Conservation (phyloP, 1,140 invertebrate species). For the Chironomus tepperi region DNA sequence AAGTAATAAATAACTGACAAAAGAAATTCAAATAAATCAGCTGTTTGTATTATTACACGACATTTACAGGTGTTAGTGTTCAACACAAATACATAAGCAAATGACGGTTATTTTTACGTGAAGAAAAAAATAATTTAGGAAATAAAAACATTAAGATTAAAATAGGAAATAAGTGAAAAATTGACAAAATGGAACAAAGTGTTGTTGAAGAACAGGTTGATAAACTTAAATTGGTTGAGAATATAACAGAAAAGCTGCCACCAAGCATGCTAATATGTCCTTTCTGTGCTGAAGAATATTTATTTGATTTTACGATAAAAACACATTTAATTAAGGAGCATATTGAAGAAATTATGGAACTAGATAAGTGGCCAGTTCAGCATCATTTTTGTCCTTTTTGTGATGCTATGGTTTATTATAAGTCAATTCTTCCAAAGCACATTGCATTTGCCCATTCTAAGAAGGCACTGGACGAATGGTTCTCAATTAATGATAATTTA, state of each 20-base stretch:
- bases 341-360: background rate
- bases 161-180: background rate
- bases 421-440: background rate
- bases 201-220: background rate
- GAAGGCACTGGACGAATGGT: background rate
- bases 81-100: too few species aligned
- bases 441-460: background rate
- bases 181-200: background rate
- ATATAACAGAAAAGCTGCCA: background rate
- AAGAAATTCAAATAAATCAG: too few species aligned
- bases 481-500: background rate
- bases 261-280: background rate
- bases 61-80: too few species aligned
- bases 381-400: background rate
- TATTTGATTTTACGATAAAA: background rate
- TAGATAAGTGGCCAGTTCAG: background rate
- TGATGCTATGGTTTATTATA: background rate
- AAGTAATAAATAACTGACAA: too few species aligned
- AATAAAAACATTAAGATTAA: background rate
- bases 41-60: too few species aligned
- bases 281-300: background rate
- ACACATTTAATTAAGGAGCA: background rate
- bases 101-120: too few species aligned
- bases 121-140: too few species aligned
- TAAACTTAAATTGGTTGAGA: background rate